Evolutionary conservation across 2,113 vertebrate genomes (phyloP), one percentile per base, ranked within the genome.

Genomic region (Paracanthobrama guichenoti): DNA sequence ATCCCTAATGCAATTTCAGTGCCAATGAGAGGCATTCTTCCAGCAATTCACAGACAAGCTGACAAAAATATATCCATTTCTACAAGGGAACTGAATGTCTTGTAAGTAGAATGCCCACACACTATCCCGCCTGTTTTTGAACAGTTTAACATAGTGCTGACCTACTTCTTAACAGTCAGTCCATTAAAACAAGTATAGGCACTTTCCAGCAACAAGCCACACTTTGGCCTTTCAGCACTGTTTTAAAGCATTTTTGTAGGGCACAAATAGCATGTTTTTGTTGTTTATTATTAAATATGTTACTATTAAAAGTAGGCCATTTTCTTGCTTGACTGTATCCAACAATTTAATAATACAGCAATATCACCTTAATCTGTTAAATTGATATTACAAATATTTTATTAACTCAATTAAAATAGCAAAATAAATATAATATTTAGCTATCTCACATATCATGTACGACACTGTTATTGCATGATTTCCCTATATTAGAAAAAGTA

Each of bases 131-230:
- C 26, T 75, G 48, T 31, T 75, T 75, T 48, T 44, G 39, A 73
- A 48, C 44, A 18, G 44, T 74, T 75, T 53, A 75, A 31, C 26
- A 75, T 46, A 75, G 46, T 24, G 26, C 73, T 75, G 46, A 75
- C 73, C 73, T 75, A 75, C 46, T 75, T 53, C 73, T 53, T 46
- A 73, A 73, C 10, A 46, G 71, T 14, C 69, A 42, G 66, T 69
- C 18, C 9, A 12, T 22, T 69, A 39, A 69, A 69, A 69, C 11
- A 46, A 72, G 12, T 2, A 35, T 35, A 72, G 69, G 69, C 13
- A 46, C 12, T 46, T 73, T 72, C 22, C 69, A 72, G 69, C 4
- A 71, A 71, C 11, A 62, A 26, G 22, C 3, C 59, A 24, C 4
- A 44, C 20, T 44, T 67, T 24, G 39, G 6, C 28, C 39, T 39